Percentiles rank a stretch among this genome's conserved stretches.
Evolutionary conservation across 2,113 vertebrate genomes (phyloP).

Genomic region (Hoplias malabaricus): DNA sequence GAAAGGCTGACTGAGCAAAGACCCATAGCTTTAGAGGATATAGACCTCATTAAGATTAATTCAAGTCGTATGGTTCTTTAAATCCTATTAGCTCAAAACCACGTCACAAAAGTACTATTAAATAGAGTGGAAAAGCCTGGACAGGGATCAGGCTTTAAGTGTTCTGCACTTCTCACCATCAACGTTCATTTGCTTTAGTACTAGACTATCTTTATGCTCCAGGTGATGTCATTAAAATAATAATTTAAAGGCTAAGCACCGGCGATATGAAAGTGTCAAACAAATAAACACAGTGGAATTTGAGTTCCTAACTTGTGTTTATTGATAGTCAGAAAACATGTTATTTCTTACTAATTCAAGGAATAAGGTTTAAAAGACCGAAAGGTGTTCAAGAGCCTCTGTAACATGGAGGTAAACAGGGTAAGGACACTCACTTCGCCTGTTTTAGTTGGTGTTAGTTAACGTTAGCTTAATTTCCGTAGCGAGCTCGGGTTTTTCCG

Average conservation of each 20-base stretch:
- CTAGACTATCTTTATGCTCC: not conserved
- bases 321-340: too few species aligned
- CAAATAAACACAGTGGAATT: too few species aligned
- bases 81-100: slow-evolving; percentile 27
- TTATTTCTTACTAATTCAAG: too few species aligned
- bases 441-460: too few species aligned
- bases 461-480: too few species aligned
- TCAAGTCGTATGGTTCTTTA: slow-evolving; percentile 6
- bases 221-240: not conserved
- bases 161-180: not conserved
- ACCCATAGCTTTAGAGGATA: not conserved
- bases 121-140: slow-evolving; percentile 2
- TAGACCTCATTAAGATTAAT: slow-evolving; percentile 30
- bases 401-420: too few species aligned
- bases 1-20: not conserved
- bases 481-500: too few species aligned
- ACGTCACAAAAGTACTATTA: slow-evolving; percentile 5
- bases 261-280: too few species aligned
- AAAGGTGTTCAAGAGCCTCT: too few species aligned
- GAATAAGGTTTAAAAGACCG: too few species aligned
- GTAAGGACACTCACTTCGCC: too few species aligned
- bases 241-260: not conserved
- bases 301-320: too few species aligned
- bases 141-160: slow-evolving; percentile 16
- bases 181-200: not conserved